Evolutionary conservation across 2,797 vertebrate species (phyloP), one percentile per base, ranked within the genome.

Genomic region (Glyptemys insculpta): DNA sequence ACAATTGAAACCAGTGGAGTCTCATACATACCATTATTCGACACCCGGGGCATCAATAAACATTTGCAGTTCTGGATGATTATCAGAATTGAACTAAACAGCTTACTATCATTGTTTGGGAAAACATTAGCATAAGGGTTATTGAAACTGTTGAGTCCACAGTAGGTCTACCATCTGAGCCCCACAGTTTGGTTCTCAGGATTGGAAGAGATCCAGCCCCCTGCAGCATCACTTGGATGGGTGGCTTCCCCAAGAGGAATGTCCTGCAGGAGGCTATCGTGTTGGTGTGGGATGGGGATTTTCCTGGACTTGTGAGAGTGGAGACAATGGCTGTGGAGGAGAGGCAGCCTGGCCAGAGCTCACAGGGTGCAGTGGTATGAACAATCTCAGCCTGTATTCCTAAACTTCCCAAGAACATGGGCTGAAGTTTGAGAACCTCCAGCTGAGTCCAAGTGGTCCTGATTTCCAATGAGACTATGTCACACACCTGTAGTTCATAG

Each of bases 131-230:
- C 68, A 59, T 78, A 74, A 72, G 57, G 78, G 21, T 82, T 82
- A n/a, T 29, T 56, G 56, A 31, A 79, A 83, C 49, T 23, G 5
- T 34, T 54, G 23, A 86, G 59, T 29, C 54, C 52, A 11, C 54
- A 5, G 27, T 10, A 68, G 37, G 68, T 47, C 3, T 12, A 44
- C 25, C n/a, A 68, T 5, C 3, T 4, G 0, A 18, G 8, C 18
- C 27, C n/a, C 8, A 4, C 8, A 10, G n/a, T 6, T 29, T 6
- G 8, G 12, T 6, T 52, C 10, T 34, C 10, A 14, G n/a, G 29
- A 4, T 4, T 54, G 18, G 11, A 34, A 5, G 12, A 78, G 21
- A 87, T 68, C 34, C 8, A 37, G 34, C 18, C 18, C n/a, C n/a
- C 19, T 68, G 18, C 9, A 37, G 18, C 19, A 37, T 68, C 65